Evolutionary conservation across 2,113 vertebrate species (phyloP).

Genomic region (Scolopax mira): DNA sequence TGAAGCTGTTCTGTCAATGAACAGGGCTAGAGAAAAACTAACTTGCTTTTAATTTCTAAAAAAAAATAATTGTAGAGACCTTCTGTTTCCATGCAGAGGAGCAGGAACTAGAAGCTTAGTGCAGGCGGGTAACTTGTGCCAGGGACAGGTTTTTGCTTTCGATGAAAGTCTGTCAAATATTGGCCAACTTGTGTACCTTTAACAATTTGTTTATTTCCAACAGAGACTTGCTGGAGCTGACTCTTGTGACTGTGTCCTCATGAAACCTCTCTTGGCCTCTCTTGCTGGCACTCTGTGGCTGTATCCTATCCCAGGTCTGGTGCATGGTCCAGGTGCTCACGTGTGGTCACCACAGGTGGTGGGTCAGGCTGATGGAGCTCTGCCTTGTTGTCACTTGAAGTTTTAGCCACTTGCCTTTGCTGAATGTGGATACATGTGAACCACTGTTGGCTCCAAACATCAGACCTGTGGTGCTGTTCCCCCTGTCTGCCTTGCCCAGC

Average conservation of each 20-base stretch:
- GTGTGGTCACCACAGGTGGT: accelerated
- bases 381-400: neutral
- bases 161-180: slow-evolving; percentile 36
- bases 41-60: slow-evolving; percentile 10
- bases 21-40: neutral
- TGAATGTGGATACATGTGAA: accelerated
- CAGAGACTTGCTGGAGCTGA: neutral
- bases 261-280: slow-evolving; percentile 16
- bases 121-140: neutral
- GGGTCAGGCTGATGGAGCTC: neutral
- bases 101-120: neutral
- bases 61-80: neutral
- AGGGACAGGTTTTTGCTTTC: slow-evolving; percentile 58
- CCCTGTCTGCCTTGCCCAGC: neutral
- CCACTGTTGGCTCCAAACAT: accelerated
- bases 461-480: neutral
- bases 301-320: neutral
- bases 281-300: neutral
- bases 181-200: slow-evolving; percentile 12
- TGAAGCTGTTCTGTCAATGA: neutral
- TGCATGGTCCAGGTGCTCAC: accelerated
- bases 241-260: slow-evolving; percentile 8
- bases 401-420: neutral
- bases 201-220: neutral
- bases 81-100: neutral